Evolutionary conservation across 1,140 invertebrate species (phyloP), one percentile per base, ranked within the genome.

Genomic region (Dinothrombium tinctorium): DNA sequence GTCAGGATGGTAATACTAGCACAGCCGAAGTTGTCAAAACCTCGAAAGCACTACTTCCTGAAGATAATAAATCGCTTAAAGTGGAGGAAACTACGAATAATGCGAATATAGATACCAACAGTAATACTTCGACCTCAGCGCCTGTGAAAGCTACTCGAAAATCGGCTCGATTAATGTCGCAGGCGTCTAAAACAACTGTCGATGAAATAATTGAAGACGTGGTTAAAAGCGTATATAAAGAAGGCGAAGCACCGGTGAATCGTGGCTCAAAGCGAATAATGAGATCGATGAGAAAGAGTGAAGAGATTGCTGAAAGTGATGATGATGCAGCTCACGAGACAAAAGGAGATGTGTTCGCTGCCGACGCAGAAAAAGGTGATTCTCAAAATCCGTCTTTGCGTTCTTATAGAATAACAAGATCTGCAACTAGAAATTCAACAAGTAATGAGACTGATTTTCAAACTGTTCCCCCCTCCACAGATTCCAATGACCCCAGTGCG

Each of bases 191-290:
- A 25, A 78, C 66, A 37, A 74, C 75, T 0, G 66, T 81, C 1
- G 79, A 83, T 56, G 79, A 84, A 48, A 68, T 74, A 1, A 81
- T 84, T 46, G 81, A 86, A 43, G 79, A 84, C 50, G 76, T 81
- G 2, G 68, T 80, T 0, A 68, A 74, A 46, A 71, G 73, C 9
- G 25, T 20, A 22, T 28, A 33, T 28, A 33, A 25, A 31, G 41
- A 21, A 36, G 20, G 12, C 12, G 33, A 36, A 9, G 20, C 17
- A 21, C 9, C 19, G 12, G 12, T 15, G 15, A 29, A 11, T 15
- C 20, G 23, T 22, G 12, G 12, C 1, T 21, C 17, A 19, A 36
- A 36, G 17, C 33, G 48, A 32, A 26, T 49, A 49, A 50, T 44
- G 19, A 33, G 41, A 40, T 35, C 44, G 11, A 43, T 32, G 26